These are phyloP conservation scores for Resseliella maxima DNA, from an alignment of 2,888 invertebrate species.

Conservation along the genomic window DNA sequence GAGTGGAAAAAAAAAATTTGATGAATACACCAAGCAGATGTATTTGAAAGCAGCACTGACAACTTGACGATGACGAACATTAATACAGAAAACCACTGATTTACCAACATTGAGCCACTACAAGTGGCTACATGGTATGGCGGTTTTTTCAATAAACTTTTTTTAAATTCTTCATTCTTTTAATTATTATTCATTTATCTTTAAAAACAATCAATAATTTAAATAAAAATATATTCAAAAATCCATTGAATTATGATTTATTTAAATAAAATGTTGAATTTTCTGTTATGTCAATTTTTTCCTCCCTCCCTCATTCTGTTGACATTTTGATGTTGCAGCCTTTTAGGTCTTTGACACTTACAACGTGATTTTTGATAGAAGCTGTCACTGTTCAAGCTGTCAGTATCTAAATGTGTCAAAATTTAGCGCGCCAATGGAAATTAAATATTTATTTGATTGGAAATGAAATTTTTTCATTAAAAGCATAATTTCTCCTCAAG, in stretches of 20 bases:
- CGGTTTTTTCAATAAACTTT: background rate
- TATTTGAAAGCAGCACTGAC: background rate
- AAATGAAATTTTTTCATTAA: background rate
- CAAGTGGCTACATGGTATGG: background rate
- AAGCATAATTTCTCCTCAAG: no score
- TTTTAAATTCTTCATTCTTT: background rate
- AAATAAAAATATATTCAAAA: no score
- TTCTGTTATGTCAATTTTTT: no score
- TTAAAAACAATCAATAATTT: no score
- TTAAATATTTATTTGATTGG: background rate
- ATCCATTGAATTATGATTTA: no score
- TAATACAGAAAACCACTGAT: background rate
- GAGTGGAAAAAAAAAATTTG: constrained; percentile 27
- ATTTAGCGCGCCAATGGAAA: background rate
- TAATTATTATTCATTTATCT: no score
- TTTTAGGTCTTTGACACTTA: background rate
- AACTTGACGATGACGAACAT: background rate
- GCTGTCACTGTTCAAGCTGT: background rate
- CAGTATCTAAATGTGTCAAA: background rate
- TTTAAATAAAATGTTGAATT: no score
- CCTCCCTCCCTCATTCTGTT: background rate
- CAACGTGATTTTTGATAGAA: background rate
- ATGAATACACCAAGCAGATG: constrained; percentile 21
- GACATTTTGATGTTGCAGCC: background rate
- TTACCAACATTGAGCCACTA: background rate